Evolutionary conservation across 2,113 vertebrate species (phyloP), one percentile per base, ranked within the genome.

Genomic region (Neomonachus schauinslandi): DNA sequence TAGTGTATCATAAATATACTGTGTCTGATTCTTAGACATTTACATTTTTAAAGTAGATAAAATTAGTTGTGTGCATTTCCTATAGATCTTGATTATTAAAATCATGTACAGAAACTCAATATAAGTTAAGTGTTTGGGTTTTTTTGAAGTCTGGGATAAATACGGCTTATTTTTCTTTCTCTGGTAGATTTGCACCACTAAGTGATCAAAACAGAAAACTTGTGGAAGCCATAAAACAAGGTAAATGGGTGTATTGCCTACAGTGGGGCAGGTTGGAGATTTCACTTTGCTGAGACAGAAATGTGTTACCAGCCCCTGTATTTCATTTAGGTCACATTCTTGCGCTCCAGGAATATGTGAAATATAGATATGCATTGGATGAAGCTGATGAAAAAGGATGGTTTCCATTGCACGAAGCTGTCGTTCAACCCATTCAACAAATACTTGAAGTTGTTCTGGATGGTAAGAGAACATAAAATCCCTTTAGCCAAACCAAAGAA

Each of bases 391-490:
- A 98, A 76, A 98, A 97, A 94, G 99, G 99, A 0, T 98, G 99
- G 98, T 99, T 99, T 96, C 99, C 99, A 59, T 87, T 99, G 88
- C 99, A 99, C 19, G 96, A 99, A 59, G 99, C 99, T 67, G 99
- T 98, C 9, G 97, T 98, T 42, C 98, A 98, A 93, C 98, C 99
- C 7, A 83, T 99, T 97, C 97, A 16, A 51, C 98, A 99, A 94
- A 96, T 99, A 96, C 98, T 99, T 96, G 98, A 99, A 63, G 94
- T 97, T 2, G 98, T 99, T 92, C 98, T 99, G 96, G 98, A 99
- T 93, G 99, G 99, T 99, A 98, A 99, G 98, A 97, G 87, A 97
- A 26, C 15, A 36, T 53, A 86, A 95, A 77, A 94, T 28, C 74
- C 26, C 28, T 85, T 63, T 74, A 74, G 81, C 26, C 61, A 72